A percentile compares a stretch with the other conserved stretches of the same genome.
Evolutionary conservation across 1,140 invertebrate genomes (phyloP).

Genomic region (Cryptotermes secundus): DNA sequence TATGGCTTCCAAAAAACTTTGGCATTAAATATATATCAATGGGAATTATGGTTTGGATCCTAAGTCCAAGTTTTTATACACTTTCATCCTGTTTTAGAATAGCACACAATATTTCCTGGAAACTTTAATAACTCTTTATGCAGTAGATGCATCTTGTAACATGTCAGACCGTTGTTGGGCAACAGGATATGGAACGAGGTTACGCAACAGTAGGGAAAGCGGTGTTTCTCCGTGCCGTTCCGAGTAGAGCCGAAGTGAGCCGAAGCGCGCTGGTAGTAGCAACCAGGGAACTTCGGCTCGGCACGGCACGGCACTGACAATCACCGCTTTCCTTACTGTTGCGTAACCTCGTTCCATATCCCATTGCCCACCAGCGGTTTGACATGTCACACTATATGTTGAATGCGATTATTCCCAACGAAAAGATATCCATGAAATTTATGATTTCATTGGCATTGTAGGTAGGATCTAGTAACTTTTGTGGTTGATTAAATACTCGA

Average conservation of each 20-base stretch:
- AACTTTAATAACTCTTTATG: background rate
- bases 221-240: no score
- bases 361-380: no score
- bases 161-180: no score
- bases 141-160: background rate
- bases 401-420: background rate
- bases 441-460: background rate
- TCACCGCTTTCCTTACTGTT: no score
- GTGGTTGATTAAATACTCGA: no score
- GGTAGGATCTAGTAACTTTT: background rate
- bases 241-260: no score
- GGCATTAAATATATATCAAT: background rate
- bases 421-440: background rate
- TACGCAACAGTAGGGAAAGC: no score
- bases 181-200: no score
- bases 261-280: no score
- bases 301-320: no score
- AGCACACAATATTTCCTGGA: background rate
- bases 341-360: no score
- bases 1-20: background rate
- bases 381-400: background rate
- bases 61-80: conserved; percentile 1
- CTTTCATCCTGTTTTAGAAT: background rate
- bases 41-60: background rate
- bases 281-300: no score